phyloP scores from a whole-genome alignment of 2,797 vertebrate species.

The Argyrosomus regius region DNA sequence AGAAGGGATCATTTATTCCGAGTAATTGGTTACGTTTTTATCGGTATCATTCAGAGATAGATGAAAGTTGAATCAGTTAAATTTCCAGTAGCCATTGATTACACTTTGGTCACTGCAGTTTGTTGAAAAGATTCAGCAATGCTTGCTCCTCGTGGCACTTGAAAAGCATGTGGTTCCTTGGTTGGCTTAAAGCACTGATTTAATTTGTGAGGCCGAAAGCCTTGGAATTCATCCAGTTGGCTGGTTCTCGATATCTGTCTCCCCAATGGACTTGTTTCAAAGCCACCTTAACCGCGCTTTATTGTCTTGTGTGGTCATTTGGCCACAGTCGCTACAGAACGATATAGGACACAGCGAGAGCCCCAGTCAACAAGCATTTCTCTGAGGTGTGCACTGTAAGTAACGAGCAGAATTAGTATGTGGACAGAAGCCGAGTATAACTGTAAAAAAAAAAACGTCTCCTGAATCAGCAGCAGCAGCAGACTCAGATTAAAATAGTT shows the following conservation, averaged over 20 bases:
- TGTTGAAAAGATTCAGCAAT: constrained; percentile 69
- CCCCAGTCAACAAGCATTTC: constrained; percentile 52
- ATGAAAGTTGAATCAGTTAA: constrained; percentile 47
- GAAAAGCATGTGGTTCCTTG: constrained; percentile 75
- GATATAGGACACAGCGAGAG: constrained; percentile 60
- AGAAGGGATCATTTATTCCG: constrained; percentile 49
- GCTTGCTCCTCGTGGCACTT: constrained; percentile 71
- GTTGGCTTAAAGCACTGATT: constrained; percentile 76
- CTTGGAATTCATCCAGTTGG: constrained; percentile 79
- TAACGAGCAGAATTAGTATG: constrained; percentile 54
- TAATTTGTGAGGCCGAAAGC: constrained; percentile 78
- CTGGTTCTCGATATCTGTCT: constrained; percentile 65
- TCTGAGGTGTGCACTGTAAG: constrained; percentile 67
- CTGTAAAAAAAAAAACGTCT: constrained; percentile 29
- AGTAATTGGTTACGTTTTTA: constrained; percentile 45
- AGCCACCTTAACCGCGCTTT: constrained; percentile 73
- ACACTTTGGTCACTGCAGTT: constrained; percentile 71
- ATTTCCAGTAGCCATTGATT: constrained; percentile 59
- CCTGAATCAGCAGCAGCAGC: constrained; percentile 67
- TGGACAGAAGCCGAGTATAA: constrained; percentile 71
- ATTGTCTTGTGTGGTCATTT: constrained; percentile 74
- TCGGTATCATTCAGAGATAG: constrained; percentile 44
- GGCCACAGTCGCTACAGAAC: constrained; percentile 55
- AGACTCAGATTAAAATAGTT: constrained; percentile 56
- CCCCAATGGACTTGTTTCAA: constrained; percentile 72